Evolutionary conservation across 1,140 invertebrate species (phyloP), one percentile per base, ranked within the genome.

Genomic region (Heliconius congener): DNA sequence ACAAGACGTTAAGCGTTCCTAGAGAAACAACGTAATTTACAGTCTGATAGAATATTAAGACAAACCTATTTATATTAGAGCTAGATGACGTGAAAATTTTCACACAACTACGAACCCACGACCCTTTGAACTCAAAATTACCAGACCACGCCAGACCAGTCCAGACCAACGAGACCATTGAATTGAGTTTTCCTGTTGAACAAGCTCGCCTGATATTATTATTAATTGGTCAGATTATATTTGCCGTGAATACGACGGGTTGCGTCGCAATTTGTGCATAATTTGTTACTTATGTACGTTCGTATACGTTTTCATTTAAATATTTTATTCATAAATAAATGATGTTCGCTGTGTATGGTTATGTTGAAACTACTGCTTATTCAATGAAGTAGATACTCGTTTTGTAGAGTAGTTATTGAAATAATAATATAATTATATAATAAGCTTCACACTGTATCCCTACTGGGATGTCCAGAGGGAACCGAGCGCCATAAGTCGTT

Each of bases 161-260:
- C 74, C n/a, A 42, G 71, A 71, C 77, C 50, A 50, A 76, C 74
- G 5, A 46, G 55, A 72, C 72, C n/a, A 66, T 70, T 71, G 23
- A 27, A 74, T 74, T 74, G 57, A 75, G 74, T 71, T 80, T 80
- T 80, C 78, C 74, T 79, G 78, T 80, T 74, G 37, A 37, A 60
- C 34, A 66, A 60, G 75, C 66, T 75, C 71, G n/a, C 72, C 57
- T 76, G 46, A 76, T 80, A 73, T 80, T 76, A 80, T 80, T 60
- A 80, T 80, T 80, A 80, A 80, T 80, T 74, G 46, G 55, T 73
- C 37, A 60, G 73, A 76, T 72, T 72, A 80, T 37, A 23, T 66
- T 66, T 30, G 30, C 18, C 74, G 30, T 34, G 39, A 39, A 66
- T 76, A 19, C 19, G 60, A 13, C 27, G 18, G 55, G 13, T 19